Percentiles rank a stretch among this genome's conserved stretches.
Conservation (phyloP, 2,113 vertebrate species). For the Brienomyrus brachyistius region DNA sequence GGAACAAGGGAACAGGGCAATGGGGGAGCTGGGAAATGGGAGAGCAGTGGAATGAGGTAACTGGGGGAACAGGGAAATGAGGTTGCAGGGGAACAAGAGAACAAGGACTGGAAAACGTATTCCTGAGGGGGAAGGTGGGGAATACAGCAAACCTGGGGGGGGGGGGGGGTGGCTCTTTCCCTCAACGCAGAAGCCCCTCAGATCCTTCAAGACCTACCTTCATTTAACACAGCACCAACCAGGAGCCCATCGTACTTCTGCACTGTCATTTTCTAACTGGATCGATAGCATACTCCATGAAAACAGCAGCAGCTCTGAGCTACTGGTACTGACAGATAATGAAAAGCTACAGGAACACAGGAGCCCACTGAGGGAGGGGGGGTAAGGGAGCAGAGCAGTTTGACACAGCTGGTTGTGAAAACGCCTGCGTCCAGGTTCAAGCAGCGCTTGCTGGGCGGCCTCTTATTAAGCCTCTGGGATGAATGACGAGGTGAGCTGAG, state of each 20-base stretch:
- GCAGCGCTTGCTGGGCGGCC: neutral
- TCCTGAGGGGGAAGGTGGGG: neutral
- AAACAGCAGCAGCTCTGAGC: neutral
- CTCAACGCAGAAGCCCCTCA: neutral
- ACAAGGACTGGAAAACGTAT: neutral
- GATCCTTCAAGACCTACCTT: neutral
- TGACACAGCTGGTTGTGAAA: neutral
- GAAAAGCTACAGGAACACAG: neutral
- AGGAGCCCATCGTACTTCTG: neutral
- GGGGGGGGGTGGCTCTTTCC: neutral
- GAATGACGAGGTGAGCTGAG: neutral
- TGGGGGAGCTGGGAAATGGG: too few relatives aligned
- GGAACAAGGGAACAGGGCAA: too few relatives aligned
- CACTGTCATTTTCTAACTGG: neutral
- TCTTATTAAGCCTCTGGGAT: neutral
- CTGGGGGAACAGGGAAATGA: neutral
- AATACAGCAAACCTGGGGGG: neutral
- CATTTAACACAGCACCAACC: neutral
- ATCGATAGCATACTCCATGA: neutral
- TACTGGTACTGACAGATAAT: neutral
- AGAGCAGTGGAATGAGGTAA: too few relatives aligned
- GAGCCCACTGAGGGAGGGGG: neutral
- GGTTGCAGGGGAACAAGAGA: neutral
- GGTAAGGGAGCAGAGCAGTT: neutral
- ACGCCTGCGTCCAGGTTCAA: neutral